Conservation (phyloP, 2,797 vertebrate genomes). For the Clarias pachynema region DNA sequence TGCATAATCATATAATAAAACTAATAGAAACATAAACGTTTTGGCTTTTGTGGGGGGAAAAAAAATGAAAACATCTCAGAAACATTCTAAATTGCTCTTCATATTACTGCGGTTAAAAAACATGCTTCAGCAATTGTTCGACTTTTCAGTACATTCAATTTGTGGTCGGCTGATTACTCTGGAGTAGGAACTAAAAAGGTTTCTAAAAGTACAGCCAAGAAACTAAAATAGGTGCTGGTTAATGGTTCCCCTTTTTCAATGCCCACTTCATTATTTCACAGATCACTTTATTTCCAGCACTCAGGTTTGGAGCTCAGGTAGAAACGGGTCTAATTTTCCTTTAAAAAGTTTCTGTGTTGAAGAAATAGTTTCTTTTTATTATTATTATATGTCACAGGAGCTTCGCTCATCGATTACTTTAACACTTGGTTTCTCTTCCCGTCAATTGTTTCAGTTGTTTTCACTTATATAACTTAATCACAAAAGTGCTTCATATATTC, state of each 20-base stretch:
- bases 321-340: not conserved
- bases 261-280: not conserved
- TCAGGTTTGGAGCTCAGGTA: not conserved
- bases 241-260: not conserved
- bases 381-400: constrained; percentile 4
- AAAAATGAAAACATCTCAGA: not conserved
- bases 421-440: not conserved
- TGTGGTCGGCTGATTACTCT: not conserved
- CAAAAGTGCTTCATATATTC: not conserved
- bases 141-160: not conserved
- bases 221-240: not conserved
- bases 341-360: not conserved
- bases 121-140: not conserved
- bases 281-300: not conserved
- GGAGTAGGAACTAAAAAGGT: not conserved
- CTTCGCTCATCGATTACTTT: constrained; percentile 8
- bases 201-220: not conserved
- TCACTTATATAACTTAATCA: constrained; percentile 3
- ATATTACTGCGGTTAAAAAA: not conserved
- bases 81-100: not conserved
- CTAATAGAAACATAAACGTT: not conserved
- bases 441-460: constrained; percentile 16
- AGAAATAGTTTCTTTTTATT: not conserved
- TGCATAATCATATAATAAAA: not conserved
- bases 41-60: not conserved